phyloP scores from a whole-genome alignment of 2,888 invertebrate species.

The Heliconius charithonia region DNA sequence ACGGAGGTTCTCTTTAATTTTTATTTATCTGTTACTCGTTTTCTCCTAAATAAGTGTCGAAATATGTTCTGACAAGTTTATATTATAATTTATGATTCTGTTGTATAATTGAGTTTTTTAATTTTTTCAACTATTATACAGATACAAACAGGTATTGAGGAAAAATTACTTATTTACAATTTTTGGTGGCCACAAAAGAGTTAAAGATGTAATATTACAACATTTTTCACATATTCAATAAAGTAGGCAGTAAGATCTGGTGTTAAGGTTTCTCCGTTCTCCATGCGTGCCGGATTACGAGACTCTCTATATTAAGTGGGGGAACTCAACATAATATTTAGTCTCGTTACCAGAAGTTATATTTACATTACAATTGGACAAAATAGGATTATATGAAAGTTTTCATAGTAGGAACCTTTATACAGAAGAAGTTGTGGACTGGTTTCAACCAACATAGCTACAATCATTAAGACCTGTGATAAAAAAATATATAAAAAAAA shows the following conservation, averaged over 20 bases:
- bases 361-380: not conserved
- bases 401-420: not conserved
- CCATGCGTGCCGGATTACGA: too few relatives aligned
- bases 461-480: slow-evolving; percentile 13
- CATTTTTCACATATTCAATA: not conserved
- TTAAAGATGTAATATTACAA: not conserved
- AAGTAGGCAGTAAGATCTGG: not conserved
- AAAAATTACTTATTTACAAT: not conserved
- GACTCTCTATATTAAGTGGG: too few relatives aligned
- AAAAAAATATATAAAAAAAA: not conserved
- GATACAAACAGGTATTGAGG: not conserved
- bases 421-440: not conserved
- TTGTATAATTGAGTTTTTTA: not conserved
- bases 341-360: too few relatives aligned
- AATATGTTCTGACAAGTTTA: slow-evolving; percentile 10
- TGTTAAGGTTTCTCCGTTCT: too few relatives aligned
- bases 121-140: not conserved
- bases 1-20: slow-evolving; percentile 3
- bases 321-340: too few relatives aligned
- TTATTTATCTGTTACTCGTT: slow-evolving; percentile 22
- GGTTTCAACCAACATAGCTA: not conserved
- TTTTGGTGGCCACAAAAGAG: not conserved
- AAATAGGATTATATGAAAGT: not conserved
- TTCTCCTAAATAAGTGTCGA: slow-evolving; percentile 8
- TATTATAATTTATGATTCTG: not conserved